A percentile compares a stretch with the other conserved stretches of the same genome.
Conservation (phyloP, 1,140 invertebrate species). For the Camponotus pennsylvanicus region DNA sequence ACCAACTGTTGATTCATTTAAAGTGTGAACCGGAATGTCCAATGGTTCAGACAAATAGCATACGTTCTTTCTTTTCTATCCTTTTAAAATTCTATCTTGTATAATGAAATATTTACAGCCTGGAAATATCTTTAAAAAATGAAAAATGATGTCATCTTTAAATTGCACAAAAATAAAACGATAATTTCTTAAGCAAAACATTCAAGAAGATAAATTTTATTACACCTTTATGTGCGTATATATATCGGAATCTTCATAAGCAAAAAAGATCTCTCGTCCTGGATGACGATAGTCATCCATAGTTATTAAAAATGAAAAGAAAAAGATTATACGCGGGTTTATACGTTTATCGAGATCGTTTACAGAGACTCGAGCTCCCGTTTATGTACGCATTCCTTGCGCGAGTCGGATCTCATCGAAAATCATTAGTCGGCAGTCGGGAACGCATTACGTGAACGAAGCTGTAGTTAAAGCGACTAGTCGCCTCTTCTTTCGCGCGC, state of each 20-base stretch:
- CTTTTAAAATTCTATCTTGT: neutral
- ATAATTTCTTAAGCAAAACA: neutral
- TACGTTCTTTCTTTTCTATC: neutral
- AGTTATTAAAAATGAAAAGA: neutral
- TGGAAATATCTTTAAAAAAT: neutral
- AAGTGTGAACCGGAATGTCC: conserved; percentile 41
- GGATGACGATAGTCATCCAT: no score
- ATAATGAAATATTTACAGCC: neutral
- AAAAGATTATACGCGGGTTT: neutral
- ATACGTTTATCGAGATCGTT: conserved; percentile 18
- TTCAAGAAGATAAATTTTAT: neutral
- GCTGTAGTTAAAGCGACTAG: conserved; percentile 47
- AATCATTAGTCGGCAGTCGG: conserved; percentile 37
- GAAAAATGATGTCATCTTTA: neutral
- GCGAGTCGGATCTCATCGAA: conserved; percentile 14
- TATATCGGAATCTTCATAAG: neutral
- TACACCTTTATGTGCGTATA: neutral
- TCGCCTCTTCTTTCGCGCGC: conserved; percentile 57
- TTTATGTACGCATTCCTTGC: neutral
- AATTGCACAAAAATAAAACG: neutral
- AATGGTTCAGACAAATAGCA: conserved; percentile 26
- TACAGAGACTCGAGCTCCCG: neutral
- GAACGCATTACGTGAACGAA: conserved; percentile 59
- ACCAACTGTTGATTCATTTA: conserved; percentile 50
- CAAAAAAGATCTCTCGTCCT: neutral